Conservation (phyloP, 2,888 invertebrate genomes). For the Dolichopus griseipennis region DNA sequence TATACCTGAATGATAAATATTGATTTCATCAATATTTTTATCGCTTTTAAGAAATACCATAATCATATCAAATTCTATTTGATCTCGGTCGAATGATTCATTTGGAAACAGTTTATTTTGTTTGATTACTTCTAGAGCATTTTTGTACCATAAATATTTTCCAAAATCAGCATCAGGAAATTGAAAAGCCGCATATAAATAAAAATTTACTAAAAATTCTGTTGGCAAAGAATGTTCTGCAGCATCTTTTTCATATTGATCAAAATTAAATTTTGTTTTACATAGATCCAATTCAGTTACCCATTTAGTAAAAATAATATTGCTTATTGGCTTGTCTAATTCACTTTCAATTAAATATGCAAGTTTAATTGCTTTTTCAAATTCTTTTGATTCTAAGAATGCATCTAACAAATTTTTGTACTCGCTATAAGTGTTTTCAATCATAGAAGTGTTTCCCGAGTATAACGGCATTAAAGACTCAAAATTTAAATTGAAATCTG, state of each 20-base stretch:
- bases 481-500: background rate
- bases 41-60: slow-evolving; percentile 33
- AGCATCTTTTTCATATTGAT: slow-evolving; percentile 55
- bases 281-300: slow-evolving; percentile 44
- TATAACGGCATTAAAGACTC: background rate
- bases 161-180: slow-evolving; percentile 37
- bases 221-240: slow-evolving; percentile 52
- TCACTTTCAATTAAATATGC: slow-evolving; percentile 33
- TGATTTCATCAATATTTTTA: slow-evolving; percentile 24
- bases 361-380: slow-evolving; percentile 47
- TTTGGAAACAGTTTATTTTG: slow-evolving; percentile 40
- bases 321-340: slow-evolving; percentile 41
- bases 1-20: slow-evolving; percentile 34
- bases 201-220: slow-evolving; percentile 55
- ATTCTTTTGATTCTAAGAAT: slow-evolving; percentile 44
- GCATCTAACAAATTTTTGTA: slow-evolving; percentile 45
- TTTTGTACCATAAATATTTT: slow-evolving; percentile 46
- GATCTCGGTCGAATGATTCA: slow-evolving; percentile 40
- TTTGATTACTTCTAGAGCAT: slow-evolving; percentile 37
- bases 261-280: slow-evolving; percentile 45
- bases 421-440: slow-evolving; percentile 37
- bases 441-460: background rate
- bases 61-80: slow-evolving; percentile 42
- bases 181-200: slow-evolving; percentile 47
- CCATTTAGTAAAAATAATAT: slow-evolving; percentile 47